These are phyloP conservation scores for Athalia cordata DNA, from an alignment of 2,888 invertebrate genomes.

Conservation along the genomic window DNA sequence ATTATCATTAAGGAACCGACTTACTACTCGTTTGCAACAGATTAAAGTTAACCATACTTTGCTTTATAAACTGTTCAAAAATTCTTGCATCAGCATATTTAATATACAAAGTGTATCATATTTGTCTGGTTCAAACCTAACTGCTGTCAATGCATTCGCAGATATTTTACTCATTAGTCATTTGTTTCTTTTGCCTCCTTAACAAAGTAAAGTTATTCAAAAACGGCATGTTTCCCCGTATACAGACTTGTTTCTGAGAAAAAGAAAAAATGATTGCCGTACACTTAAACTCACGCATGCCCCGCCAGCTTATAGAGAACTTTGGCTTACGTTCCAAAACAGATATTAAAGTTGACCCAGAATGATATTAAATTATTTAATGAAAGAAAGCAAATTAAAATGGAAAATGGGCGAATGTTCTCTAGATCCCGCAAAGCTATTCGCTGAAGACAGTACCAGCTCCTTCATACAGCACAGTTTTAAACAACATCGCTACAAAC, in stretches of 20 bases:
- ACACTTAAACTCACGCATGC: constrained; percentile 34
- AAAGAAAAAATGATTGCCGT: constrained; percentile 24
- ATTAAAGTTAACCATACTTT: constrained; percentile 6
- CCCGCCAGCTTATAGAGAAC: constrained; percentile 28
- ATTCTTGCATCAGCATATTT: constrained; percentile 11
- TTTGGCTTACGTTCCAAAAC: constrained; percentile 26
- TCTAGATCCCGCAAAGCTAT: constrained; percentile 86
- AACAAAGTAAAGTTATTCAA: too few relatives aligned
- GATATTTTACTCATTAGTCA: not conserved
- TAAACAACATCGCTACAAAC: constrained; percentile 74
- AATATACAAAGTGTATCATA: not conserved
- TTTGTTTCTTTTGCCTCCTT: too few relatives aligned
- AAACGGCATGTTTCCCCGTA: too few relatives aligned
- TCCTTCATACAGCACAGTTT: constrained; percentile 84
- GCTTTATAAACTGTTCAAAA: not conserved
- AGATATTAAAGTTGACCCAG: not conserved
- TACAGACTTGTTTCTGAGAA: not conserved
- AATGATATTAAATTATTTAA: constrained; percentile 6
- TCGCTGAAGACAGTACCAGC: constrained; percentile 81
- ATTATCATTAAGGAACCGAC: not conserved
- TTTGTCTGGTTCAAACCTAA: not conserved
- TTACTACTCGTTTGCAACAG: not conserved
- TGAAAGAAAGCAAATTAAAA: constrained; percentile 29
- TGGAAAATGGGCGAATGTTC: constrained; percentile 62
- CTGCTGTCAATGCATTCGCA: not conserved